These are phyloP conservation scores for Platyura marginata DNA, from an alignment of 1,140 invertebrate genomes.

Conservation along the genomic window DNA sequence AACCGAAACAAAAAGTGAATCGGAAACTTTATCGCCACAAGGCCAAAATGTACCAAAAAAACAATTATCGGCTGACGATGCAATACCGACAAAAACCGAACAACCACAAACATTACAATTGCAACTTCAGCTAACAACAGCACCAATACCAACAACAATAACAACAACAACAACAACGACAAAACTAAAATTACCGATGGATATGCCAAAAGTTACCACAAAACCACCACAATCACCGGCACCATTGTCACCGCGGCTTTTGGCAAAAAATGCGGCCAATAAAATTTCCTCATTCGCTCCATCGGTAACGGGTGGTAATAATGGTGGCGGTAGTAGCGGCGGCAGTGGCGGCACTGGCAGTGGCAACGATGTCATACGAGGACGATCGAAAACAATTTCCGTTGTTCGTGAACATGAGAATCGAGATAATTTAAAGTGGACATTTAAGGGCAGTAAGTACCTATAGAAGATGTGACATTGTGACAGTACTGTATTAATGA, in stretches of 20 bases:
- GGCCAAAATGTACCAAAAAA: slow-evolving; percentile 14
- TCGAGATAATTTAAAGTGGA: slow-evolving; percentile 1
- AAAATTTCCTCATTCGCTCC: slow-evolving; percentile 6
- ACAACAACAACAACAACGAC: slow-evolving; percentile 10
- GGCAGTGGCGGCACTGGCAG: slow-evolving; percentile 8
- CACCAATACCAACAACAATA: slow-evolving; percentile 9
- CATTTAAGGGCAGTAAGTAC: neutral
- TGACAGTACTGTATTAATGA: no score
- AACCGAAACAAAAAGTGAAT: neutral
- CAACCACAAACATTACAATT: neutral
- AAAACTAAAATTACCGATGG: slow-evolving; percentile 10
- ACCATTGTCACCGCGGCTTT: slow-evolving; percentile 25
- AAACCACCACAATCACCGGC: slow-evolving; percentile 32
- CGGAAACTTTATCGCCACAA: neutral
- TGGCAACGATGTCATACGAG: slow-evolving; percentile 7
- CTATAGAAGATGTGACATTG: neutral
- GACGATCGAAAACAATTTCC: slow-evolving; percentile 22
- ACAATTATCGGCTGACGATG: slow-evolving; percentile 23
- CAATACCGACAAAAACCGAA: slow-evolving; percentile 3
- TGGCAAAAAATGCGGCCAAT: slow-evolving; percentile 7
- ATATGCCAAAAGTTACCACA: slow-evolving; percentile 12
- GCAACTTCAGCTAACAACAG: neutral
- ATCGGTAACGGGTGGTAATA: slow-evolving; percentile 4
- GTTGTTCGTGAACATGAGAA: slow-evolving; percentile 17
- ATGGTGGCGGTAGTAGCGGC: slow-evolving; percentile 7